Percentiles rank a stretch among this genome's conserved stretches.
Evolutionary conservation across 2,113 vertebrate genomes (phyloP).

Genomic region (Pseudorhombus dupliciocellatus): DNA sequence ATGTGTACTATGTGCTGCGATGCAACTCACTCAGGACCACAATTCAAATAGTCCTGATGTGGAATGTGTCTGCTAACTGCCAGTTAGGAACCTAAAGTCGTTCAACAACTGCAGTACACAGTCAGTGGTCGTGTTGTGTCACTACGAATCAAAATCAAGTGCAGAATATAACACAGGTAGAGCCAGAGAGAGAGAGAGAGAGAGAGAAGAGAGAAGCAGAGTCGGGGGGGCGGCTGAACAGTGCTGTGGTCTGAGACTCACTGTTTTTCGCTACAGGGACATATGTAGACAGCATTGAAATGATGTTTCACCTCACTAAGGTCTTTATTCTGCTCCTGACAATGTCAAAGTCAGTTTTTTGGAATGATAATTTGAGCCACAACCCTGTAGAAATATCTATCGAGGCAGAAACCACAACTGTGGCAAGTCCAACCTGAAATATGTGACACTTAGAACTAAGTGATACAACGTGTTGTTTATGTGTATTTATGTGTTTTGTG

Average conservation of each 20-base stretch:
- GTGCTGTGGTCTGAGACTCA: conserved; percentile 5
- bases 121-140: conserved; percentile 72
- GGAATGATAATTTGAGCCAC: neutral
- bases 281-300: neutral
- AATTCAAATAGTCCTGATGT: conserved; percentile 57
- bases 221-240: conserved; percentile 24
- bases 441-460: too few relatives aligned
- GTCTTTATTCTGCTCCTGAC: too few relatives aligned
- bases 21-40: conserved; percentile 55
- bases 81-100: conserved; percentile 67
- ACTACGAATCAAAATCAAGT: conserved; percentile 71
- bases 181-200: conserved; percentile 30
- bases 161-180: conserved; percentile 61
- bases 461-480: too few relatives aligned
- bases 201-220: conserved; percentile 13
- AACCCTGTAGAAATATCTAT: too few relatives aligned
- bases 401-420: too few relatives aligned
- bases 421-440: too few relatives aligned
- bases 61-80: conserved; percentile 67
- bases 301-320: too few relatives aligned
- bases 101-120: conserved; percentile 74
- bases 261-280: conserved; percentile 3
- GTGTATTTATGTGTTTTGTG: neutral
- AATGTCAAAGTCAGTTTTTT: neutral
- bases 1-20: conserved; percentile 51